A percentile compares a stretch with the other conserved stretches of the same genome.
Evolutionary conservation across 2,888 invertebrate species (phyloP).

Genomic region (Drosophila falleni): DNA sequence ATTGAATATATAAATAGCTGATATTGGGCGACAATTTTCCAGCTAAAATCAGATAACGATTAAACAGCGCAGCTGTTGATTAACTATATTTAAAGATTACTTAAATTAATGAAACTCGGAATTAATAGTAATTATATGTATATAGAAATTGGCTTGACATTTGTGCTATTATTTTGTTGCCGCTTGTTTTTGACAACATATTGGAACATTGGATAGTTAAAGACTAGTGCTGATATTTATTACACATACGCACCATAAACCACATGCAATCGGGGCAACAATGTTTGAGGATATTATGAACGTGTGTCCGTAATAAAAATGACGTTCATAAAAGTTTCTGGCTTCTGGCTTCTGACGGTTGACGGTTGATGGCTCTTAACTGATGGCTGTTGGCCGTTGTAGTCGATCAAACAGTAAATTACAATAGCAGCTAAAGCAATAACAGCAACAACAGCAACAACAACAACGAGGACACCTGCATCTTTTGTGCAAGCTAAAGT

Average conservation of each 20-base stretch:
- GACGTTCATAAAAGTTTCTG: slow-evolving; percentile 63
- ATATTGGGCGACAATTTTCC: slow-evolving; percentile 1
- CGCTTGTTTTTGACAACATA: slow-evolving; percentile 40
- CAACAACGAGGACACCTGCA: slow-evolving; percentile 46
- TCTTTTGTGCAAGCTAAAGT: slow-evolving; percentile 23
- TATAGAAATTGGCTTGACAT: not conserved
- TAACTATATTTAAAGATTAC: slow-evolving; percentile 1
- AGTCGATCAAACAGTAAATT: slow-evolving; percentile 59
- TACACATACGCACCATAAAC: slow-evolving; percentile 77
- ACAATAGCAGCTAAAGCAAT: slow-evolving; percentile 39
- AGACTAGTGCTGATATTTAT: slow-evolving; percentile 59
- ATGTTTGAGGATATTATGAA: slow-evolving; percentile 60
- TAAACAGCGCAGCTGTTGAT: not conserved
- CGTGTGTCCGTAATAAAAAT: slow-evolving; percentile 66
- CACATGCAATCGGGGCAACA: slow-evolving; percentile 56
- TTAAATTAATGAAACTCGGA: not conserved
- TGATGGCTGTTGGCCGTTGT: slow-evolving; percentile 20
- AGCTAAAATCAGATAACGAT: not conserved
- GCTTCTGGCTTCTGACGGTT: slow-evolving; percentile 5
- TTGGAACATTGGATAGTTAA: slow-evolving; percentile 28
- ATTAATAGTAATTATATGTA: not conserved
- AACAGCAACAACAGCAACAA: slow-evolving; percentile 36
- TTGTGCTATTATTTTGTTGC: slow-evolving; percentile 13
- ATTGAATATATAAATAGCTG: not conserved
- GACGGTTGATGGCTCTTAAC: slow-evolving; percentile 19